Evolutionary conservation across 2,113 vertebrate species (phyloP).

Genomic region (Daphoenositta chrysoptera): DNA sequence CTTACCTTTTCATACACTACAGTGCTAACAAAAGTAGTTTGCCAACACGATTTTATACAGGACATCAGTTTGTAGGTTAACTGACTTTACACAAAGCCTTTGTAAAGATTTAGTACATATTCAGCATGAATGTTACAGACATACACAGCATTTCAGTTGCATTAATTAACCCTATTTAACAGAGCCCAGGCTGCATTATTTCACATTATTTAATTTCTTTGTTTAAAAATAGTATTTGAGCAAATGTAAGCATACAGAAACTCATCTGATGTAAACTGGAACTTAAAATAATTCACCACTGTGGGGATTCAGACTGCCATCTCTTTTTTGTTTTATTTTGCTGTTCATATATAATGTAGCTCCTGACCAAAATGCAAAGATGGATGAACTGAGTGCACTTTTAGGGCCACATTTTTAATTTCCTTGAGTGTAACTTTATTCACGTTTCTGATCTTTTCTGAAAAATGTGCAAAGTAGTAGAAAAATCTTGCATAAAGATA

Average conservation of each 20-base stretch:
- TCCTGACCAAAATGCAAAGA: background rate
- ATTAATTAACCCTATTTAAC: background rate
- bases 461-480: background rate
- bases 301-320: background rate
- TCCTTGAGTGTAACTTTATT: background rate
- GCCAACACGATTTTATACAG: background rate
- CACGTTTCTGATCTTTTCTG: background rate
- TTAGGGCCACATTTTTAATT: background rate
- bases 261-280: background rate
- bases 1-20: background rate
- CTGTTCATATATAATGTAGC: background rate
- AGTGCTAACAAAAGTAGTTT: background rate
- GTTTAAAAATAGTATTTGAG: background rate
- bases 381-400: background rate
- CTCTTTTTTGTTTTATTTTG: background rate
- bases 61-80: background rate
- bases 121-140: background rate
- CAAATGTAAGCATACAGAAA: constrained; percentile 3
- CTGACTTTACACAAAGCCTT: constrained; percentile 6
- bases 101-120: background rate
- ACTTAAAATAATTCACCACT: background rate
- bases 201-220: constrained; percentile 29
- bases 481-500: background rate
- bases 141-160: background rate
- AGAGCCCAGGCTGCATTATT: background rate